Conservation (phyloP, 2,888 invertebrate genomes). For the Nemotelus pantherinus region DNA sequence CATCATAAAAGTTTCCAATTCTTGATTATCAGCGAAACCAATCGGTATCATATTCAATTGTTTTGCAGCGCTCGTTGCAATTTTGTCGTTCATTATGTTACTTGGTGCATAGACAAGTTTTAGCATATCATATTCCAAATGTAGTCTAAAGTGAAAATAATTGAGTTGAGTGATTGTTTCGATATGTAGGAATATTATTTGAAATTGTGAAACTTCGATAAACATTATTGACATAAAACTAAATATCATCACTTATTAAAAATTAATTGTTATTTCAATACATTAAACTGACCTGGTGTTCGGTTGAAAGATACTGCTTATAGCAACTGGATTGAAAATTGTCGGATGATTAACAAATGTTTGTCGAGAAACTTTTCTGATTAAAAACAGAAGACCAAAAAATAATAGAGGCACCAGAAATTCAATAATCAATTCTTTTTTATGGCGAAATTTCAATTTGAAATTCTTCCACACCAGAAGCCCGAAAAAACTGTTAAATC, state of each 20-base stretch:
- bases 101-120: not conserved
- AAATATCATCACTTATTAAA: no score
- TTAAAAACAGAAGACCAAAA: slow-evolving; percentile 71
- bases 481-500: slow-evolving; percentile 51
- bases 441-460: slow-evolving; percentile 75
- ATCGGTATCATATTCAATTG: not conserved
- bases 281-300: no score
- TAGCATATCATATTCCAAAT: no score
- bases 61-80: not conserved
- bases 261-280: no score
- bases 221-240: no score
- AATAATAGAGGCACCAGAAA: slow-evolving; percentile 72
- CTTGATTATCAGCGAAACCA: not conserved
- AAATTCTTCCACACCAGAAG: slow-evolving; percentile 83
- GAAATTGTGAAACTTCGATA: no score
- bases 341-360: slow-evolving; percentile 52
- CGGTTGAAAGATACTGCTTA: not conserved
- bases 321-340: slow-evolving; percentile 56
- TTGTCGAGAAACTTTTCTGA: slow-evolving; percentile 63
- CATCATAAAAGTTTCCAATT: slow-evolving; percentile 9
- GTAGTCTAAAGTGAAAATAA: not conserved
- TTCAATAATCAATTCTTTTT: slow-evolving; percentile 72
- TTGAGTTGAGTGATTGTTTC: not conserved
- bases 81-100: not conserved
- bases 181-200: not conserved